A percentile compares a stretch with the other conserved stretches of the same genome.
Evolutionary conservation across 2,888 invertebrate species (phyloP).

Genomic region (Oscheius sp.): DNA sequence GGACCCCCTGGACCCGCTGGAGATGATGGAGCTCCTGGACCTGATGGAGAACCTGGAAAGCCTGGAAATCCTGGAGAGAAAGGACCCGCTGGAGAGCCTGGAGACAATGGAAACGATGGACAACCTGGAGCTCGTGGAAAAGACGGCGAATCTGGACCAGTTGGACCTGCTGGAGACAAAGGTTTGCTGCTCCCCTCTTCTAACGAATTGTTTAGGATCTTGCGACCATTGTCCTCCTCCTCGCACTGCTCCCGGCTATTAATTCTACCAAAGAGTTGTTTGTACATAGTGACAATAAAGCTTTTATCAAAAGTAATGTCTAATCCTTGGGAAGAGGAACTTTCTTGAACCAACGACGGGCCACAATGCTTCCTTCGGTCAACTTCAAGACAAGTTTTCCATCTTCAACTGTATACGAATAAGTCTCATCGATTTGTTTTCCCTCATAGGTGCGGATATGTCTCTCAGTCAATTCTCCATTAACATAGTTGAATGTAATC

Average conservation of each 20-base stretch:
- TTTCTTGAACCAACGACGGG: conserved; percentile 19
- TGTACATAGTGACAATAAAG: conserved; percentile 14
- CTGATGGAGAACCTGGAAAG: conserved; percentile 14
- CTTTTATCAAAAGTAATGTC: background rate
- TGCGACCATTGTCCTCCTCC: conserved; percentile 65
- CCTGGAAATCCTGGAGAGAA: conserved; percentile 17
- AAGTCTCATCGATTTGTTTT: conserved; percentile 19
- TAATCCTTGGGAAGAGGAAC: background rate
- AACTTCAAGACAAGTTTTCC: conserved; percentile 17
- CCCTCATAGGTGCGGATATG: conserved; percentile 16
- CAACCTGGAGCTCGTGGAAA: conserved; percentile 53
- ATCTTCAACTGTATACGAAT: conserved; percentile 10
- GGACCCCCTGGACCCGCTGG: conserved; percentile 43
- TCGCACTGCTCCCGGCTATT: conserved; percentile 64
- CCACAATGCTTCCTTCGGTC: background rate
- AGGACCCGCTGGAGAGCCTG: conserved; percentile 18
- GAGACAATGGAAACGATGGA: conserved; percentile 28
- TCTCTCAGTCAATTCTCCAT: conserved; percentile 3
- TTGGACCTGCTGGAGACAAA: conserved; percentile 43
- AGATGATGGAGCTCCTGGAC: conserved; percentile 29
- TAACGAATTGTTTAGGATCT: no score
- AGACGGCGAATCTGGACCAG: conserved; percentile 54
- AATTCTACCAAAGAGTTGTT: conserved; percentile 15
- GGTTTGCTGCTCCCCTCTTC: no score
- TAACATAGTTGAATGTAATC: conserved; percentile 13